phyloP scores from a whole-genome alignment of 2,113 vertebrate genomes.

The Hemibates koningsi region DNA sequence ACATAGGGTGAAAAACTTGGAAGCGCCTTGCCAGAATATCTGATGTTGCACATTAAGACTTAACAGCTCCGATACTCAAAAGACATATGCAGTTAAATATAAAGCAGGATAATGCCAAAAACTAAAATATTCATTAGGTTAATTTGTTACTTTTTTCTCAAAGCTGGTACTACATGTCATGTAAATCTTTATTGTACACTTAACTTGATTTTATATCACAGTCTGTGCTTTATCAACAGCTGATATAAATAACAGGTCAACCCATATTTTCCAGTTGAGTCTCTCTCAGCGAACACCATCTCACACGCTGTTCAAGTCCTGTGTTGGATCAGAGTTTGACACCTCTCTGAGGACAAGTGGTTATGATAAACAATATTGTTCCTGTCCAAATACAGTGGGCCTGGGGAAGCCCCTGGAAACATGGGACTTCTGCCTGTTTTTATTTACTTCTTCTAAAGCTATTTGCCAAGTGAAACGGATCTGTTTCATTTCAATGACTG shows the following conservation, averaged over 20 bases:
- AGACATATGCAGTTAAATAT: neutral
- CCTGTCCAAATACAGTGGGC: conserved; percentile 46
- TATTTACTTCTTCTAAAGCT: neutral
- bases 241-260: neutral
- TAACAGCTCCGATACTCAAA: neutral
- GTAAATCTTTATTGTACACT: neutral
- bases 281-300: neutral
- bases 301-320: neutral
- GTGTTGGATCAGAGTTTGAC: conserved; percentile 31
- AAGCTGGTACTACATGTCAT: neutral
- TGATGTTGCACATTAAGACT: neutral
- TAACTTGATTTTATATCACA: neutral
- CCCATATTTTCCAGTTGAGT: conserved; percentile 30
- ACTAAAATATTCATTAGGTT: neutral
- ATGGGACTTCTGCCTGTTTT: neutral
- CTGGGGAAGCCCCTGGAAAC: neutral
- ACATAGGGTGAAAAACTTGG: neutral
- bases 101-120: neutral
- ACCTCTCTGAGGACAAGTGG: neutral
- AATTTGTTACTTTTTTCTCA: neutral
- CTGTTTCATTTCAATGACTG: neutral
- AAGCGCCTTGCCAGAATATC: neutral
- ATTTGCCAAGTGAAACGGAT: neutral
- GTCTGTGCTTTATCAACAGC: neutral
- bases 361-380: conserved; percentile 40